Percentiles rank a stretch among this genome's conserved stretches.
These are phyloP conservation scores for Linepithema humile DNA, from an alignment of 1,140 invertebrate genomes.

Conservation along the genomic window DNA sequence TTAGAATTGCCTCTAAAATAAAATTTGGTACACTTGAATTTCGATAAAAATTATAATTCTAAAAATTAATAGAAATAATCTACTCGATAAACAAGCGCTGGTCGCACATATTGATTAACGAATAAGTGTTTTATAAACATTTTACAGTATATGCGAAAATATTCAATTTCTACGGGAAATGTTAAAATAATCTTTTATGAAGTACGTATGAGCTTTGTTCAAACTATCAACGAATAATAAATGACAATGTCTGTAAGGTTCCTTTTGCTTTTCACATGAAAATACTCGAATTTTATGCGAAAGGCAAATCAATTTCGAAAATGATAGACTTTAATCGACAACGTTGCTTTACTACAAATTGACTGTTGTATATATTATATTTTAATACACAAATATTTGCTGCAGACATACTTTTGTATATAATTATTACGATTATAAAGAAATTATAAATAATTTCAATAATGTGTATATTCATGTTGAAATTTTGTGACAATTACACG, in stretches of 20 bases:
- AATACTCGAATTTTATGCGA: background rate
- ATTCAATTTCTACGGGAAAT: background rate
- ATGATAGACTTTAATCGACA: background rate
- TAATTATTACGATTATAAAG: background rate
- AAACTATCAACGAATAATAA: constrained; percentile 64
- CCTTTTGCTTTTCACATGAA: background rate
- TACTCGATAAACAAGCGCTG: background rate
- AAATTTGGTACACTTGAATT: background rate
- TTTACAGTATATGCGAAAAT: background rate
- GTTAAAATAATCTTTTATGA: constrained; percentile 21
- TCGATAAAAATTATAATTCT: background rate
- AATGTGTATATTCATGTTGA: too few relatives aligned
- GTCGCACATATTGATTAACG: background rate
- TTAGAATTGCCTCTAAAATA: background rate
- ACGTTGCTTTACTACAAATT: background rate
- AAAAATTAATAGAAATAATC: background rate
- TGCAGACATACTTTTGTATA: background rate
- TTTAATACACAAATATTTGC: constrained; percentile 17
- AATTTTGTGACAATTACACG: too few relatives aligned
- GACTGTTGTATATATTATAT: constrained; percentile 18
- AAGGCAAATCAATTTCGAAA: background rate
- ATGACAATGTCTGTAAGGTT: background rate
- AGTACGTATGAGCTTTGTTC: background rate
- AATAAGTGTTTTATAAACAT: constrained; percentile 16
- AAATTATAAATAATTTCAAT: constrained; percentile 1